Percentiles rank a stretch among this genome's conserved stretches.
Evolutionary conservation across 2,797 vertebrate genomes (phyloP).

Genomic region (Pantherophis vulpinus): DNA sequence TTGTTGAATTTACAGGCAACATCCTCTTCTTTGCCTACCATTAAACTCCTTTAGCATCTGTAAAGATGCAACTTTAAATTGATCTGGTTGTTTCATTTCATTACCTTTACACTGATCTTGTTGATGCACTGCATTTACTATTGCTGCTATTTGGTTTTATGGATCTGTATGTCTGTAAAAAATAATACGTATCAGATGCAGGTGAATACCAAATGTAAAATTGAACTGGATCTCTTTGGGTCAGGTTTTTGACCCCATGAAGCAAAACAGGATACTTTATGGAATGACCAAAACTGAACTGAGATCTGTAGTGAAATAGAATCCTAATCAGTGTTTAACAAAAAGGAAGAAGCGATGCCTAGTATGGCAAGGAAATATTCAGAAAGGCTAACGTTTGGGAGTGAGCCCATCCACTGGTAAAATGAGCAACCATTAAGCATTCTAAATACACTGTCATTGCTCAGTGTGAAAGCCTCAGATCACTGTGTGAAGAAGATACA

Average conservation of each 20-base stretch:
- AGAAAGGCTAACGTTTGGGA: not conserved
- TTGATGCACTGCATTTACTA: not conserved
- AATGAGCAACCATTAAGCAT: not conserved
- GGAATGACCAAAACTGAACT: not conserved
- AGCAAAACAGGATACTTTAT: not conserved
- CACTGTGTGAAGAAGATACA: not conserved
- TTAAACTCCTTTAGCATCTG: not conserved
- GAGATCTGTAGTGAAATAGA: not conserved
- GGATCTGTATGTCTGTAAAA: not conserved
- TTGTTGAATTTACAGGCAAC: not conserved
- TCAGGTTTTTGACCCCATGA: not conserved
- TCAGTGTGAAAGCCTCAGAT: not conserved
- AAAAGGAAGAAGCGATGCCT: not conserved
- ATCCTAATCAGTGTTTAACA: not conserved
- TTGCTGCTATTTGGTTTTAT: not conserved
- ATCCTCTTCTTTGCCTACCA: not conserved
- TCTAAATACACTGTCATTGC: not conserved
- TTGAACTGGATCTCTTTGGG: not conserved
- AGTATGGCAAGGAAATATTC: not conserved
- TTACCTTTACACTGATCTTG: not conserved
- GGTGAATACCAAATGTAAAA: not conserved
- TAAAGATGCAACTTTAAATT: not conserved
- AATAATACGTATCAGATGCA: not conserved
- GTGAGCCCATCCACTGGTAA: not conserved
- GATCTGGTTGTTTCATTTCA: not conserved